Conservation (phyloP, 1,140 invertebrate genomes). For the Drosophila willistoni region DNA sequence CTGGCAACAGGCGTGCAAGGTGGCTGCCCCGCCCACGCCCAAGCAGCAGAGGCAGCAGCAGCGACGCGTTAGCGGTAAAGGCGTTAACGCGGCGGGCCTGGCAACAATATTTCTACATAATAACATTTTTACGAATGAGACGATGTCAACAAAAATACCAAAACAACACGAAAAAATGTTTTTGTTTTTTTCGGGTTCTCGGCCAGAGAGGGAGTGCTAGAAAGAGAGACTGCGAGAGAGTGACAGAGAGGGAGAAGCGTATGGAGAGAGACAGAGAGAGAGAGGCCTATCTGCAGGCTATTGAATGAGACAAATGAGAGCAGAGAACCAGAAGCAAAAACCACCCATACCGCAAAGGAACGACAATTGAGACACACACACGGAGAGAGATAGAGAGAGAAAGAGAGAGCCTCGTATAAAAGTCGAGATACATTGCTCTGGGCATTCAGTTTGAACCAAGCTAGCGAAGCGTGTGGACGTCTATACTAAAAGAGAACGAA, state of each 20-base stretch:
- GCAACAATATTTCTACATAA: conserved; percentile 34
- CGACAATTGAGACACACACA: too few species aligned
- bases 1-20: conserved; percentile 73
- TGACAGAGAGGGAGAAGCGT: conserved; percentile 13
- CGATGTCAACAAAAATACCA: conserved; percentile 82
- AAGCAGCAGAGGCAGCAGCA: not conserved
- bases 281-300: not conserved
- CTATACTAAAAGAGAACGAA: conserved; percentile 5
- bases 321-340: conserved; percentile 14
- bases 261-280: conserved; percentile 20
- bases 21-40: conserved; percentile 42
- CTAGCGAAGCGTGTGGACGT: conserved; percentile 45
- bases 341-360: not conserved
- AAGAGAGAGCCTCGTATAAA: conserved; percentile 52
- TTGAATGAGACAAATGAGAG: conserved; percentile 25
- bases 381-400: conserved; percentile 6
- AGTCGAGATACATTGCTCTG: conserved; percentile 29
- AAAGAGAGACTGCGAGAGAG: conserved; percentile 21
- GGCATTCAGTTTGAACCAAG: conserved; percentile 53
- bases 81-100: conserved; percentile 26
- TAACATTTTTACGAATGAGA: conserved; percentile 71
- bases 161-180: conserved; percentile 68
- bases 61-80: not conserved
- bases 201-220: conserved; percentile 16
- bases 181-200: not conserved